Evolutionary conservation across 2,888 invertebrate genomes (phyloP).

Genomic region (Sarcophaga caerulescens): DNA sequence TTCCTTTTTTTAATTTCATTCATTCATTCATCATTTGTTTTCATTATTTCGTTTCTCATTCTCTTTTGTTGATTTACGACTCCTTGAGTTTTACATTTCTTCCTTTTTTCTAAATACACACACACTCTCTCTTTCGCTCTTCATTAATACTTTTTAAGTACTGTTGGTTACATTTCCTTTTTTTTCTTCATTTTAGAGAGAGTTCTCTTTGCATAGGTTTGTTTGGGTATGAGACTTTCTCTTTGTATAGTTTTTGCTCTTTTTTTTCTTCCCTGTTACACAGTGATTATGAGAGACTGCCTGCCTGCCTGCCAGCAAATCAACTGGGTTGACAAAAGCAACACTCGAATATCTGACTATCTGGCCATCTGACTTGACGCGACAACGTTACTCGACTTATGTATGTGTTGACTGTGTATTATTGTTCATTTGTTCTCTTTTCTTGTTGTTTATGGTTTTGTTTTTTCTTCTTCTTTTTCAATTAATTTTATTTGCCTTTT

Average conservation of each 20-base stretch:
- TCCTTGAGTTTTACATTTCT: too few species aligned
- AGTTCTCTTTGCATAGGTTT: too few species aligned
- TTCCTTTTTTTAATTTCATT: too few species aligned
- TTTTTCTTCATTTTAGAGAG: neutral
- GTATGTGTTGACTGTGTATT: neutral
- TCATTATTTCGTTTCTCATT: too few species aligned
- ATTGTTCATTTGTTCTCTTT: slow-evolving; percentile 17
- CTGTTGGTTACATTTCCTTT: neutral
- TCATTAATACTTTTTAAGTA: too few species aligned
- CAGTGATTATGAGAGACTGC: neutral
- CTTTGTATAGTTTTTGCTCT: too few species aligned
- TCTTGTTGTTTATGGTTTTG: neutral
- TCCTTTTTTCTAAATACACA: too few species aligned
- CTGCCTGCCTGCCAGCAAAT: neutral
- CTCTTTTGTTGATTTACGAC: too few species aligned
- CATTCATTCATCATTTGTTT: too few species aligned
- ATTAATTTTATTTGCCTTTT: neutral
- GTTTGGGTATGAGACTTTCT: too few species aligned
- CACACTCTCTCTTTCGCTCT: too few species aligned
- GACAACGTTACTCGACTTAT: neutral
- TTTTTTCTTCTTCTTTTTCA: neutral
- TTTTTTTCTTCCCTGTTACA: slow-evolving; percentile 5
- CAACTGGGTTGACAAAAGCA: slow-evolving; percentile 37
- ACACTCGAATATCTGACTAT: neutral
- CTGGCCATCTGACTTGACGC: neutral